Evolutionary conservation across 2,888 invertebrate genomes (phyloP).

Genomic region (Melanchra persicariae): DNA sequence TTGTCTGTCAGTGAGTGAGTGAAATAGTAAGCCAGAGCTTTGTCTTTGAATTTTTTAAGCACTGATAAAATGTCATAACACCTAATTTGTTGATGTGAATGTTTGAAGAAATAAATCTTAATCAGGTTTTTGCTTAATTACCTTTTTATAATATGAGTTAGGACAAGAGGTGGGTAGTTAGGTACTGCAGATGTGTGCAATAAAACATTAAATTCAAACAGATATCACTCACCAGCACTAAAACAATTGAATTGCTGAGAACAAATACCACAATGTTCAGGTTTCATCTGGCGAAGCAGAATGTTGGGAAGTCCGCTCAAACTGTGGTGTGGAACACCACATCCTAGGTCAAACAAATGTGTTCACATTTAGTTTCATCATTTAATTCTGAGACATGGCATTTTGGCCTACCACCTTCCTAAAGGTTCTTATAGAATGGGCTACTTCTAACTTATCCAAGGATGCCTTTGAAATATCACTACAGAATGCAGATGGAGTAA

Average conservation of each 20-base stretch:
- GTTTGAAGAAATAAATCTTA: no score
- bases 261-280: slow-evolving; percentile 82
- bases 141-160: no score
- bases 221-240: slow-evolving; percentile 74
- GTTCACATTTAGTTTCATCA: not conserved
- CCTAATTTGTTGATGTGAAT: no score
- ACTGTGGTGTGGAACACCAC: slow-evolving; percentile 75
- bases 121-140: no score
- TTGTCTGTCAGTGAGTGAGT: no score
- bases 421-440: not conserved
- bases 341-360: slow-evolving; percentile 69
- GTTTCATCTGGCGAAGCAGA: slow-evolving; percentile 74
- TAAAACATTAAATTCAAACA: not conserved
- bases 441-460: not conserved
- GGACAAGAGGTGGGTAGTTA: no score
- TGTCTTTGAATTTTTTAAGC: no score
- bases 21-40: no score
- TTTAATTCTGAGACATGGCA: not conserved
- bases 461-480: not conserved
- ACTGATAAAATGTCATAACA: no score
- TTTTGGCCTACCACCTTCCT: not conserved
- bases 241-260: slow-evolving; percentile 72
- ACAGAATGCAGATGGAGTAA: not conserved
- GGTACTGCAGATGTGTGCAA: not conserved
- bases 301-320: slow-evolving; percentile 77